Evolutionary conservation across 2,888 invertebrate genomes (phyloP).

Genomic region (Galerucella nymphaeae): DNA sequence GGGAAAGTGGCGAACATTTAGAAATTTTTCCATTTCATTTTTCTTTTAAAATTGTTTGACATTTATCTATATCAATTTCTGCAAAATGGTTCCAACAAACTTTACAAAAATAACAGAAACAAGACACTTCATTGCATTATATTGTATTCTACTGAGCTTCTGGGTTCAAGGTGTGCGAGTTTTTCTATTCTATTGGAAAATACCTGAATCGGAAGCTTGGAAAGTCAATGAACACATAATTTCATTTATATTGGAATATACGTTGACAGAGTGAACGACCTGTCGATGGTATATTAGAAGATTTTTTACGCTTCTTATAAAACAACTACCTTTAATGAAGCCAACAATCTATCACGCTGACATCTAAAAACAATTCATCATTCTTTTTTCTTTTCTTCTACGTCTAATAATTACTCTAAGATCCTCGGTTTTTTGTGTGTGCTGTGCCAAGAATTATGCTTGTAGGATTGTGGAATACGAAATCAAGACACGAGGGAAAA

Average conservation of each 20-base stretch:
- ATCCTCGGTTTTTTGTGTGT: slow-evolving; percentile 17
- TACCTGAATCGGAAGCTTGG: not conserved
- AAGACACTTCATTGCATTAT: too few relatives aligned
- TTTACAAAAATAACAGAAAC: too few relatives aligned
- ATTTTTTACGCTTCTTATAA: slow-evolving; percentile 13
- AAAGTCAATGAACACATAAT: not conserved
- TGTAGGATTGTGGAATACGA: not conserved
- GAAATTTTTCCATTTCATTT: too few relatives aligned
- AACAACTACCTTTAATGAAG: slow-evolving; percentile 16
- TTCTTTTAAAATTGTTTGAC: too few relatives aligned
- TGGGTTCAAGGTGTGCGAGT: too few relatives aligned
- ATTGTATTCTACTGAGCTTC: too few relatives aligned
- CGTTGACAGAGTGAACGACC: not conserved
- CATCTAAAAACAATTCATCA: slow-evolving; percentile 22
- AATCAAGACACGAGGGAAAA: not conserved
- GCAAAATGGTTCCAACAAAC: too few relatives aligned
- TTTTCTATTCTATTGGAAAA: too few relatives aligned
- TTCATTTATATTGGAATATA: not conserved
- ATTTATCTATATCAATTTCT: too few relatives aligned
- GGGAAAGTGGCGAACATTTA: too few relatives aligned
- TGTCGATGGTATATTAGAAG: not conserved
- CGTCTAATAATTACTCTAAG: not conserved
- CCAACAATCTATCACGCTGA: slow-evolving; percentile 18
- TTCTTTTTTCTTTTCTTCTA: slow-evolving; percentile 2
- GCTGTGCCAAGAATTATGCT: not conserved